These are phyloP conservation scores for Syngnathoides biaculeatus DNA, from an alignment of 2,113 vertebrate species.

Conservation along the genomic window DNA sequence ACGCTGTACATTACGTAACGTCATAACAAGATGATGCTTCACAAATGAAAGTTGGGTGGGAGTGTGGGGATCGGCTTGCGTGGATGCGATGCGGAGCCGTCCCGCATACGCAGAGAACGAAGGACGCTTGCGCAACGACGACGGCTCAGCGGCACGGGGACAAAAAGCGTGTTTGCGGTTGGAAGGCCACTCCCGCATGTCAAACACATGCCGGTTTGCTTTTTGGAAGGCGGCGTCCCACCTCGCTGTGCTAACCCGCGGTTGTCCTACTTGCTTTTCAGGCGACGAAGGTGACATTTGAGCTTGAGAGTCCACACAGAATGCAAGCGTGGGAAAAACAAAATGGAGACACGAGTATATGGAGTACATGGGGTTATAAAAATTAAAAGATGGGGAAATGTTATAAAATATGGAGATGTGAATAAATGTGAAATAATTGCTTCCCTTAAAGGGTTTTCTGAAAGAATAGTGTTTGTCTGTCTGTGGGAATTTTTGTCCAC, in stretches of 20 bases:
- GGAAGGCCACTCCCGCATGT: constrained; percentile 59
- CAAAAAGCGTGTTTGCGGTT: constrained; percentile 50
- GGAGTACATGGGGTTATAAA: too few relatives aligned
- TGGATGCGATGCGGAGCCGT: not conserved
- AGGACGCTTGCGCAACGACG: constrained; percentile 4
- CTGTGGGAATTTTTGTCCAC: too few relatives aligned
- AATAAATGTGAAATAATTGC: too few relatives aligned
- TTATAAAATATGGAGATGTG: too few relatives aligned
- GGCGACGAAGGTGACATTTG: not conserved
- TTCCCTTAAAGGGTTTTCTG: too few relatives aligned
- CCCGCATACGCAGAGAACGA: not conserved
- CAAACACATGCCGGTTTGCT: constrained; percentile 52
- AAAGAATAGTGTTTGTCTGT: too few relatives aligned
- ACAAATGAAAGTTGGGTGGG: not conserved
- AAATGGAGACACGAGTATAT: not conserved
- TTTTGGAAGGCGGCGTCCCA: constrained; percentile 10
- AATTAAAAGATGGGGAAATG: too few relatives aligned
- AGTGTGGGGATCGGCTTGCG: not conserved
- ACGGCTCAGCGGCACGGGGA: constrained; percentile 27
- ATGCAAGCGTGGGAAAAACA: not conserved
- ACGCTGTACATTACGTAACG: not conserved
- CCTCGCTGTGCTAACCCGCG: not conserved
- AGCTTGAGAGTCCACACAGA: not conserved
- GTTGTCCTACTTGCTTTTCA: not conserved
- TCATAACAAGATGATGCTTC: not conserved